Percentiles rank a stretch among this genome's conserved stretches.
phyloP scores from a whole-genome alignment of 2,797 vertebrate species.

The Aeoliscus strigatus region DNA sequence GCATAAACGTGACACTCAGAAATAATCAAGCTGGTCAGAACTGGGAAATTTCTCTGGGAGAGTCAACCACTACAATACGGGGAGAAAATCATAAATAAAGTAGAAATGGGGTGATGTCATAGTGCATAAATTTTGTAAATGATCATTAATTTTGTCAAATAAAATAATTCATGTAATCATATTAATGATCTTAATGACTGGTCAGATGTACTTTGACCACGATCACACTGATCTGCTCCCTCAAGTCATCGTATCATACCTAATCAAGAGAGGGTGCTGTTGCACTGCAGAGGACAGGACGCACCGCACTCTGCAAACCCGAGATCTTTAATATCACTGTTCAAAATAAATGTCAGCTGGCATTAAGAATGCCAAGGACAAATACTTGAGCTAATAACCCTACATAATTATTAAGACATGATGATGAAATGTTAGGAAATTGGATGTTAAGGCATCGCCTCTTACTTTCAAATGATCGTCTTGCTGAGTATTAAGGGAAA shows the following conservation, averaged over 20 bases:
- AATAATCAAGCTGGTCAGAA: too few species aligned
- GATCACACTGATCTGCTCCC: constrained; percentile 3
- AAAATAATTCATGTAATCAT: too few species aligned
- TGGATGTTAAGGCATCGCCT: constrained; percentile 53
- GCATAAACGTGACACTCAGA: too few species aligned
- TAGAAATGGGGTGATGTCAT: too few species aligned
- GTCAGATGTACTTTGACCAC: constrained; percentile 15
- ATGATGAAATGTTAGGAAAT: constrained; percentile 76
- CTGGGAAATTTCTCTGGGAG: too few species aligned
- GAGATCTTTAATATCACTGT: constrained; percentile 61
- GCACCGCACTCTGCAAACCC: constrained; percentile 40
- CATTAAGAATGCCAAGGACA: constrained; percentile 75
- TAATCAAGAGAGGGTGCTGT: constrained; percentile 73
- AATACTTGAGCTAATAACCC: constrained; percentile 75
- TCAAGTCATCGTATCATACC: constrained; percentile 32
- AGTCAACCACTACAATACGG: too few species aligned
- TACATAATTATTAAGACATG: constrained; percentile 68
- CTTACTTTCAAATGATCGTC: constrained; percentile 50
- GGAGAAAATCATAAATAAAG: too few species aligned
- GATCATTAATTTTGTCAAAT: too few species aligned
- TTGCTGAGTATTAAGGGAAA: constrained; percentile 50
- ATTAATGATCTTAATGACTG: too few species aligned
- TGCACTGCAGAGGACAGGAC: constrained; percentile 50
- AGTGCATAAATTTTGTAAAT: too few species aligned
- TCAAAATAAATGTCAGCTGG: constrained; percentile 72